These are phyloP conservation scores for Microtus ochrogaster DNA, from an alignment of 2,113 vertebrate species.

Conservation along the genomic window DNA sequence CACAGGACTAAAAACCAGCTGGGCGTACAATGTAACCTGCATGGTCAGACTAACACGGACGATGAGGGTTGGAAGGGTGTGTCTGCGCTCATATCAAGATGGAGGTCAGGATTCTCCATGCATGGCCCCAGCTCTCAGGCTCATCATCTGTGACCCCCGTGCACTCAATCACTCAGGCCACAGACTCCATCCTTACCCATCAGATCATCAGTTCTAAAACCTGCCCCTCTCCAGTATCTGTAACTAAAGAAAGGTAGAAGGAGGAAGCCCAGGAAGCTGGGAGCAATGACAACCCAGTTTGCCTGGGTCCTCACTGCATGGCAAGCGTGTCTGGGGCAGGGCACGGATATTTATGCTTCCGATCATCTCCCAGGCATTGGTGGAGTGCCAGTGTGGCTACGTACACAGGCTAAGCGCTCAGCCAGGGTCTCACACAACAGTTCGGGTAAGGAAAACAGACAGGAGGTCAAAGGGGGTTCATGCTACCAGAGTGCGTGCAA, in stretches of 20 bases:
- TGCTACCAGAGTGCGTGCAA: background rate
- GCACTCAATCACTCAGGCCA: fast-evolving
- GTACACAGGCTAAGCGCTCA: background rate
- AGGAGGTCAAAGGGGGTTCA: background rate
- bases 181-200: background rate
- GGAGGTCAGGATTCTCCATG: background rate
- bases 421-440: background rate
- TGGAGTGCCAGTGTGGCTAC: background rate
- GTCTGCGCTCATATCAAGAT: background rate
- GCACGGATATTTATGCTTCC: background rate
- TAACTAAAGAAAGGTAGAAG: background rate
- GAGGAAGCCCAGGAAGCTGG: background rate
- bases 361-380: background rate
- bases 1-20: background rate
- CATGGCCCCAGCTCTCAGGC: background rate
- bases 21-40: background rate
- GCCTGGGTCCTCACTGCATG: background rate
- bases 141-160: fast-evolving
- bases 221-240: background rate
- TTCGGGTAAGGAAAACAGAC: background rate
- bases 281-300: background rate
- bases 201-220: background rate
- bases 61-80: background rate
- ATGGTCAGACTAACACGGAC: fast-evolving
- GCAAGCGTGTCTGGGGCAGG: no score